Conservation (phyloP, 2,888 invertebrate genomes). For the Himalopsyche japonica region DNA sequence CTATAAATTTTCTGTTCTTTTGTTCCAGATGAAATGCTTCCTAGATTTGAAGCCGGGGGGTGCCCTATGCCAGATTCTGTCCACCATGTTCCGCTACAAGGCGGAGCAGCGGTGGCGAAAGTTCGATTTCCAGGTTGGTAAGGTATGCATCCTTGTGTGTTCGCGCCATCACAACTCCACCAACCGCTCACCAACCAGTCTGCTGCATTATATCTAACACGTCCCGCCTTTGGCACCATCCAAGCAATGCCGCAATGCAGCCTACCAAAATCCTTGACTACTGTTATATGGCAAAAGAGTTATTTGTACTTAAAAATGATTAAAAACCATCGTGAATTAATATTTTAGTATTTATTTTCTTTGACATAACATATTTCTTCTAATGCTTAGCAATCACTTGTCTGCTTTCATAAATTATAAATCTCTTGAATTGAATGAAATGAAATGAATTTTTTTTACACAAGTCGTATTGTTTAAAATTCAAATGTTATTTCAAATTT, state of each 20-base stretch:
- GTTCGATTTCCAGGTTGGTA: conserved; percentile 88
- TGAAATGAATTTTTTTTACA: too few relatives aligned
- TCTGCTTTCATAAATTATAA: too few relatives aligned
- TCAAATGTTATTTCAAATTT: too few relatives aligned
- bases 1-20: neutral
- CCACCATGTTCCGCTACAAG: conserved; percentile 93
- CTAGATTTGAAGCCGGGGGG: conserved; percentile 95
- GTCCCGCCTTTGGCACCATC: conserved; percentile 43
- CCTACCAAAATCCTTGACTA: neutral
- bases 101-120: conserved; percentile 94
- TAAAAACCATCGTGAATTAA: too few relatives aligned
- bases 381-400: too few relatives aligned
- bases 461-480: too few relatives aligned
- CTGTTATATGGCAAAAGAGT: neutral
- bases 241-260: neutral
- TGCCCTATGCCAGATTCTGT: conserved; percentile 88
- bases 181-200: conserved; percentile 31
- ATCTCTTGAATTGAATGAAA: too few relatives aligned
- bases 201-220: neutral
- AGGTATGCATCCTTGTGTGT: conserved; percentile 60
- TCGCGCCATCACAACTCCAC: conserved; percentile 16
- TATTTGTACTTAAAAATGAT: too few relatives aligned
- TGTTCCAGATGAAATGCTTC: conserved; percentile 86
- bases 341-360: too few relatives aligned
- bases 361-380: too few relatives aligned